phyloP scores from a whole-genome alignment of 2,888 invertebrate genomes.

The Drosophila borealis region DNA sequence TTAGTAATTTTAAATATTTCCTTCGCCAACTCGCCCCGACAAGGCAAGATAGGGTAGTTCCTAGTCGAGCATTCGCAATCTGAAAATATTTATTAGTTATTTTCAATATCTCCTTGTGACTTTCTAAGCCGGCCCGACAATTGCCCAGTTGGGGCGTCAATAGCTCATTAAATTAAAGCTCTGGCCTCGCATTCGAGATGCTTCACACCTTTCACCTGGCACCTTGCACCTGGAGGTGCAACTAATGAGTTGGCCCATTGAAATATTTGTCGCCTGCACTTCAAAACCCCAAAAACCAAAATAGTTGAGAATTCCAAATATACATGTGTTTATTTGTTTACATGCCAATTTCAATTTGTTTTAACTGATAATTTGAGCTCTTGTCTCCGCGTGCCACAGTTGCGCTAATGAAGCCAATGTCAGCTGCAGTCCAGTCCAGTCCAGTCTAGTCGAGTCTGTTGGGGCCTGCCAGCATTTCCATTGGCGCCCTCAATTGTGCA shows the following conservation, averaged over 20 bases:
- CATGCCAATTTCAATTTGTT: conserved; percentile 63
- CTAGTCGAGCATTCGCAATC: not conserved
- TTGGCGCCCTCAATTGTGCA: conserved; percentile 64
- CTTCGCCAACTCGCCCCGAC: not conserved
- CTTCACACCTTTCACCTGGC: conserved; percentile 52
- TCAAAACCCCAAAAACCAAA: conserved; percentile 8
- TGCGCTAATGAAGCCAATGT: conserved; percentile 73
- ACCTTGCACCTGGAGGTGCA: conserved; percentile 35
- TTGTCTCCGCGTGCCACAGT: conserved; percentile 1
- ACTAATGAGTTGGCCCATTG: conserved; percentile 58
- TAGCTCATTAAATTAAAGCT: conserved; percentile 35
- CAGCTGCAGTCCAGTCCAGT: conserved; percentile 31
- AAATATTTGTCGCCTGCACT: conserved; percentile 58
- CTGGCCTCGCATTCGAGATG: conserved; percentile 8
- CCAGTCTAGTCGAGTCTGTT: conserved; percentile 1
- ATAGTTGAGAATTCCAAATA: not conserved
- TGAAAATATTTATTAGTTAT: not conserved
- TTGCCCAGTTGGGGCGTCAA: conserved; percentile 5
- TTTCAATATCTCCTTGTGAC: conserved; percentile 10
- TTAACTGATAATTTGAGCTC: conserved; percentile 61
- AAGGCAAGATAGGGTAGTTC: not conserved
- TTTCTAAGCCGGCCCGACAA: not conserved
- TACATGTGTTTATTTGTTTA: conserved; percentile 30
- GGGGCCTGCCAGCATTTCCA: conserved; percentile 15
- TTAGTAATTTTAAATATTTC: not conserved